Base-by-base conservation (phyloP, 2,797 vertebrate species). In the Poecilia velifera region DNA sequence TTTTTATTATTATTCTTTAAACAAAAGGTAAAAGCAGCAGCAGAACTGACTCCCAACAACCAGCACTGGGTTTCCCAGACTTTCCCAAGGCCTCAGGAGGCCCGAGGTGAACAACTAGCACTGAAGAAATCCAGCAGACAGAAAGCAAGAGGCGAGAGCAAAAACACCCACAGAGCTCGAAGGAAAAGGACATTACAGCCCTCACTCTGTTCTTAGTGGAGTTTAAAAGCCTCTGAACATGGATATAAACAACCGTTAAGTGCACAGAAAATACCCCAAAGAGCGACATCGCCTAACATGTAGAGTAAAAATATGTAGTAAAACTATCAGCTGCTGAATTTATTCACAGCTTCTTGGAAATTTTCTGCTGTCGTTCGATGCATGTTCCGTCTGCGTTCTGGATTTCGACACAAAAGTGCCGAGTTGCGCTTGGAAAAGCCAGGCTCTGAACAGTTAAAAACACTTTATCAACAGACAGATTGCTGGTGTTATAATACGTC, bases 401-500 rank as follows among this genome's bases (percentile, higher is more conserved):
- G 82, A 84, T 73, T 59, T 51, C 55, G 9, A n/a, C 64, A 64
- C 71, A 49, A 0, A 70, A 55, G 75, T 83, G 81, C 84, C 9
- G 43, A 74, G 78, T 72, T 16, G 9, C 73, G 55, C 82, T 88
- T 84, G 66, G 76, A 86, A 90, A 89, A 78, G 10, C 79, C 85
- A 62, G 80, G 83, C 83, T 72, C 78, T 75, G 80, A 88, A 85
- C 77, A 59, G 84, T 68, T 89, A 74, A 87, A 86, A 83, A 73
- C 76, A 89, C 76, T 78, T 87, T 3, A 88, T 90, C 84, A 81
- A 93, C 84, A 86, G 88, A 91, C 80, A 91, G 87, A 84, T 90
- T 94, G 94, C 94, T 95, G 94, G 94, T 95, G 91, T 91, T n/a
- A 81, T 91, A 93, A 94, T 91, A 91, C 79, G 91, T 91, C 89